phyloP scores from a whole-genome alignment of 2,888 invertebrate genomes.

The Ormyrus nitidulus region DNA sequence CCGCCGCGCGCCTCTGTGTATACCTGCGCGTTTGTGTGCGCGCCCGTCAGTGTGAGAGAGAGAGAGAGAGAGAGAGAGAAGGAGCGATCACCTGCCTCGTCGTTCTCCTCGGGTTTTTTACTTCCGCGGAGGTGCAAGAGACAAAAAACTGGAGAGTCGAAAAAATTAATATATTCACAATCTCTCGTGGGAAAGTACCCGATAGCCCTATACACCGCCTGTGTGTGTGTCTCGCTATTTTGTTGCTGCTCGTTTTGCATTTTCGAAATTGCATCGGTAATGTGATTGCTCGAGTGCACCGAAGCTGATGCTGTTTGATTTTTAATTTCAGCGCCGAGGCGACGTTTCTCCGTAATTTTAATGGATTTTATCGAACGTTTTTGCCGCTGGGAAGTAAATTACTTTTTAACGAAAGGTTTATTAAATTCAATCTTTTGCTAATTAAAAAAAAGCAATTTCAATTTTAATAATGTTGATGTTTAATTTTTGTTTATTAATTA shows the following conservation, averaged over 20 bases:
- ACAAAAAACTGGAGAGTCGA: constrained; percentile 53
- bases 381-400: too few species aligned
- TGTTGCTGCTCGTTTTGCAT: constrained; percentile 2
- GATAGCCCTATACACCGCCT: constrained; percentile 11
- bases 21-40: not conserved
- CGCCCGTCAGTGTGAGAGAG: not conserved
- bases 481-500: too few species aligned
- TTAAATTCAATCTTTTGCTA: too few species aligned
- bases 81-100: constrained; percentile 55
- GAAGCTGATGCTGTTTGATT: too few species aligned
- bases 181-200: constrained; percentile 56
- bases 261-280: too few species aligned
- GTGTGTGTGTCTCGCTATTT: not conserved
- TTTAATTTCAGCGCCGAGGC: too few species aligned
- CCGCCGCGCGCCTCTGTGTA: not conserved
- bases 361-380: too few species aligned
- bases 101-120: constrained; percentile 54
- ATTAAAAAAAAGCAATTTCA: too few species aligned
- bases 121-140: constrained; percentile 57
- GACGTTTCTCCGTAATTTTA: too few species aligned
- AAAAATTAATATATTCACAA: constrained; percentile 60
- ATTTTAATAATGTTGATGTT: too few species aligned
- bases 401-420: too few species aligned
- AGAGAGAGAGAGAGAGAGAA: constrained; percentile 5
- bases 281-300: too few species aligned